Conservation (phyloP, 1,140 invertebrate genomes). For the Carposina sasakii region DNA sequence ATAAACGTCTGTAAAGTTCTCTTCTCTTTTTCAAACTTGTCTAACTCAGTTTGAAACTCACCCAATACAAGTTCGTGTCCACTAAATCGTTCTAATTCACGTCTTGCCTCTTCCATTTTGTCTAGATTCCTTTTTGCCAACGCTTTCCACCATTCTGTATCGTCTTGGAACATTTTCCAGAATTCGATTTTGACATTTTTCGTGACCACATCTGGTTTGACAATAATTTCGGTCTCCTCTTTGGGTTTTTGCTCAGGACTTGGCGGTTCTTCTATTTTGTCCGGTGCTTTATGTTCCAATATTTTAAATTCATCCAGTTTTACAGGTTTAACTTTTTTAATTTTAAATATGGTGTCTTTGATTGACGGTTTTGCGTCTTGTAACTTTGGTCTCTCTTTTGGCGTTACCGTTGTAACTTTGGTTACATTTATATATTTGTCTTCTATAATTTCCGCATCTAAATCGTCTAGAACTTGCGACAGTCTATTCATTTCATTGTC, state of each 20-base stretch:
- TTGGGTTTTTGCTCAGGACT: conserved; percentile 28
- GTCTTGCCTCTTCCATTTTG: conserved; percentile 64
- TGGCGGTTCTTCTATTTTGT: conserved; percentile 17
- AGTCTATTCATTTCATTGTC: conserved; percentile 62
- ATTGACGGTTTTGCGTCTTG: conserved; percentile 31
- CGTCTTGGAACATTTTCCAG: conserved; percentile 68
- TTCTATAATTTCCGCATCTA: conserved; percentile 49
- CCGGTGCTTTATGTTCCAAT: conserved; percentile 15
- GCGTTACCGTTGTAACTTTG: conserved; percentile 27
- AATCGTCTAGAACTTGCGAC: conserved; percentile 55
- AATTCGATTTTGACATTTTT: conserved; percentile 52
- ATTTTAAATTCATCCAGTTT: conserved; percentile 41
- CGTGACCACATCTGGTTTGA: conserved; percentile 29
- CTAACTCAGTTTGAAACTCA: conserved; percentile 49
- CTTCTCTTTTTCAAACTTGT: conserved; percentile 57
- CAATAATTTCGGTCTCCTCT: conserved; percentile 27
- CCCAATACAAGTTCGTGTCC: conserved; percentile 60
- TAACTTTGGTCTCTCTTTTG: conserved; percentile 32
- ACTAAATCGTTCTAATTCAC: conserved; percentile 62
- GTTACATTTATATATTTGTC: conserved; percentile 18
- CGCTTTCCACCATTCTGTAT: conserved; percentile 68
- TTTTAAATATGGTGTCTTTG: conserved; percentile 49
- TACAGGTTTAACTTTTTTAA: conserved; percentile 56
- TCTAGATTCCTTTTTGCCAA: conserved; percentile 64
- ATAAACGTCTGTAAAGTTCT: conserved; percentile 55